Conservation (phyloP, 2,797 vertebrate genomes). For the Rhadinocentrus ornatus region DNA sequence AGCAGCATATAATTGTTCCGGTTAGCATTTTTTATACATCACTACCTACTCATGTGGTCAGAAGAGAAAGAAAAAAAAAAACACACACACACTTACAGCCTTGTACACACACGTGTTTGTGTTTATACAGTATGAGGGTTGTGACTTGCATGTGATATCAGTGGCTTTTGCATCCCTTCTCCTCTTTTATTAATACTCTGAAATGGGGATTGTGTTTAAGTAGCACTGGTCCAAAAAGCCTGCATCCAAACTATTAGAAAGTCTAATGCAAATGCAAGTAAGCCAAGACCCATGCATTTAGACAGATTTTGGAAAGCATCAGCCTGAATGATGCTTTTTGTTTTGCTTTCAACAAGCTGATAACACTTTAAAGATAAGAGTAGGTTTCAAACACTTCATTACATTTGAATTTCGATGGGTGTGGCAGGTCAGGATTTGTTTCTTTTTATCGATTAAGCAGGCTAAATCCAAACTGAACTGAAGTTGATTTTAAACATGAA, state of each 20-base stretch:
- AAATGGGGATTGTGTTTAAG: conserved; percentile 4
- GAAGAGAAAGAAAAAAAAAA: conserved; percentile 3
- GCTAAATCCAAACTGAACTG: too few species aligned
- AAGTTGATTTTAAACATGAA: too few species aligned
- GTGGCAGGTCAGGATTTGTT: too few species aligned
- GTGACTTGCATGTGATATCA: conserved; percentile 15
- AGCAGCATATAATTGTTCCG: conserved; percentile 41
- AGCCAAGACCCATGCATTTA: too few species aligned
- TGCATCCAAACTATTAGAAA: neutral
- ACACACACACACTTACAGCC: conserved; percentile 10
- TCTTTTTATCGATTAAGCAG: too few species aligned
- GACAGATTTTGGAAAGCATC: too few species aligned
- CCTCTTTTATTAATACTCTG: neutral
- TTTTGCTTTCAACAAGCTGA: too few species aligned
- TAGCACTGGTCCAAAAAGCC: neutral
- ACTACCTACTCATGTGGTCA: conserved; percentile 18
- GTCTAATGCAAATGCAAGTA: neutral
- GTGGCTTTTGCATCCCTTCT: neutral
- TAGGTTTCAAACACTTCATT: too few species aligned
- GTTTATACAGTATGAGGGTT: neutral
- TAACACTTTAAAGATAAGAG: too few species aligned
- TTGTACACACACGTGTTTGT: conserved; percentile 2
- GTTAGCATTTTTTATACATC: conserved; percentile 51
- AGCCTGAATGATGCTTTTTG: too few species aligned
- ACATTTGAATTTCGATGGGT: too few species aligned